phyloP scores from a whole-genome alignment of 2,797 vertebrate species.

The Crenichthys baileyi region DNA sequence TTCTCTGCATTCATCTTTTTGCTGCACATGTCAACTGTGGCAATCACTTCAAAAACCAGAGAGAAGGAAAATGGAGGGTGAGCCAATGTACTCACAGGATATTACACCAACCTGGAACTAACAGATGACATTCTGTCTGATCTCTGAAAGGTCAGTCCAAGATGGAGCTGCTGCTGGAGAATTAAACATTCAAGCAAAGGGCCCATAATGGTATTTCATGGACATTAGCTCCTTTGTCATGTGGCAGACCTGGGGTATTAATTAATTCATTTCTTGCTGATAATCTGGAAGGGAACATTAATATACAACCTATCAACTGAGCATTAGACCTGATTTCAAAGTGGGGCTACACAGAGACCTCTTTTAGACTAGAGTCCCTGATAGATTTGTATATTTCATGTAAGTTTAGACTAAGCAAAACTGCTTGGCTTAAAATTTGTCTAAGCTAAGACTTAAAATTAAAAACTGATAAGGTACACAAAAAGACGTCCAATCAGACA shows the following conservation, averaged over 20 bases:
- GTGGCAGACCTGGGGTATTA: background rate
- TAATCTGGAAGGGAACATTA: background rate
- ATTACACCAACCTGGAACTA: conserved; percentile 43
- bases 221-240: conserved; percentile 11
- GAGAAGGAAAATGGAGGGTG: background rate
- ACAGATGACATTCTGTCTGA: conserved; percentile 50
- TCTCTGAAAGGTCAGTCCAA: conserved; percentile 64
- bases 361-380: background rate
- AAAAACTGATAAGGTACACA: background rate
- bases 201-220: conserved; percentile 18
- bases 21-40: conserved; percentile 10
- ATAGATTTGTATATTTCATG: background rate
- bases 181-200: conserved; percentile 38
- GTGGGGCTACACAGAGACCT: background rate
- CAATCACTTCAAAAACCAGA: background rate
- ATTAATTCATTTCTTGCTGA: background rate
- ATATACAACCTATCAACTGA: background rate
- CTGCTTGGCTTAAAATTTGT: background rate
- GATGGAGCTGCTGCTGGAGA: conserved; percentile 48
- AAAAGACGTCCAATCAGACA: background rate
- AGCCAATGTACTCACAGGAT: conserved; percentile 2
- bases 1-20: conserved; percentile 11
- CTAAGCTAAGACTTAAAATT: background rate
- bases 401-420: background rate
- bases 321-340: background rate